Evolutionary conservation across 1,140 invertebrate genomes (phyloP), one percentile per base, ranked within the genome.

Genomic region (Drosophila virilis): DNA sequence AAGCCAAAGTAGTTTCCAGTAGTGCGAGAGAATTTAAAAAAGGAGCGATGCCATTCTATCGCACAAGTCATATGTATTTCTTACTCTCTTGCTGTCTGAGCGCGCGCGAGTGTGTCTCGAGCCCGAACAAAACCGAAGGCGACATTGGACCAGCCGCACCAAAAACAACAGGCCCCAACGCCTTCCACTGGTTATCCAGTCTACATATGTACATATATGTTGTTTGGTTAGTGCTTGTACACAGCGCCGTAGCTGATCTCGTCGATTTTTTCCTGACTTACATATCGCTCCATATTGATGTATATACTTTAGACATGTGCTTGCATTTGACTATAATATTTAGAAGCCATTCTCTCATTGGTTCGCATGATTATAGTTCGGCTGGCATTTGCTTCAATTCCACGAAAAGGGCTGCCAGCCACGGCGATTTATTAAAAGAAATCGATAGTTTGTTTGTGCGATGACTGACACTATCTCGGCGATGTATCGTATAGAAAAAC

Each of bases 241-340:
- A 68, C 65, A 13, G 51, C n/a, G 0, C 65, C 65, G 9, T 68
- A 68, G 37, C 28, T 59, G 13, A 55, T 55, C 6, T 59, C 65
- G 4, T 55, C 65, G 12, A 68, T 58, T n/a, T 51, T 68, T 15
- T 51, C 45, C 8, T 15, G 12, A 8, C 8, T 35, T 10, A 38
- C 43, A 6, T 28, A 58, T 6, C 50, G 28, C 33, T 58, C 10
- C 52, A 58, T 67, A 10, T 35, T 12, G 46, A 2, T 22, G 9
- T 17, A 8, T 9, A 46, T 46, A 13, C 45, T 22, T 46, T 22
- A 2, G 38, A 10, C 12, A 40, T n/a, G 38, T 40, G 38, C 38
- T 40, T 12, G 12, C 1, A 42, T 7, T 13, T 13, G 13, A 38
- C 9, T 10, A 42, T 13, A 7, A 13, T 42, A 13, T 42, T 42